Evolutionary conservation across 2,797 vertebrate species (phyloP), one percentile per base, ranked within the genome.

Genomic region (Lacerta viridis): DNA sequence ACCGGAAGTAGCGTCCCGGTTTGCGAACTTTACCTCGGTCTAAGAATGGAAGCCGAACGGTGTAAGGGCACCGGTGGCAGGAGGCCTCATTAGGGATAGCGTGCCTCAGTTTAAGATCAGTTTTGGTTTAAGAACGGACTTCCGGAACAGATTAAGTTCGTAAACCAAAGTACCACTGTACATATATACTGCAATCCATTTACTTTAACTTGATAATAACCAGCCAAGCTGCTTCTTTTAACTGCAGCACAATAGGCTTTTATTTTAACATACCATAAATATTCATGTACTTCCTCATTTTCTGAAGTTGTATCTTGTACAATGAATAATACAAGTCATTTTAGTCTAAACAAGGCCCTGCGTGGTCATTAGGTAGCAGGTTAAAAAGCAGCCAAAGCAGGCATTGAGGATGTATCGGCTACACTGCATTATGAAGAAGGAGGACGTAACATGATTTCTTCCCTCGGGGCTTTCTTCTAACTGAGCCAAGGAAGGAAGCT

Each of bases 391-490:
- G 3, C 7, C 23, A 23, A 5, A 82, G 9, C 84, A 87, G 6
- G 64, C 20, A 69, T 4, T 68, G 43, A 2, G 7, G 9, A 17
- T 11, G 46, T 0, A 0, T 68, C 61, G 82, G 13, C 13, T 82
- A 68, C 69, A 39, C 25, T 78, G 23, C 6, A 27, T 91, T 41
- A 68, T 43, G 55, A 93, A 55, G 50, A 15, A 55, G 50, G 10
- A 84, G 77, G 9, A 17, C 39, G 55, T 0, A 87, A 25, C 1
- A 6, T 46, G 4, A 59, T 86, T 88, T 87, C 41, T 91, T 87
- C 91, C 78, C 43, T 81, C 74, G 7, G 39, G 25, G 29, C 15
- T 69, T 41, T 91, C 85, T 78, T 85, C 29, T 80, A 89, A 3
- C 59, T 43, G 69, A 5, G 88, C 1, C 46, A 90, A 29, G 68